phyloP scores from a whole-genome alignment of 1,140 invertebrate genomes.

The Planococcus citri region DNA sequence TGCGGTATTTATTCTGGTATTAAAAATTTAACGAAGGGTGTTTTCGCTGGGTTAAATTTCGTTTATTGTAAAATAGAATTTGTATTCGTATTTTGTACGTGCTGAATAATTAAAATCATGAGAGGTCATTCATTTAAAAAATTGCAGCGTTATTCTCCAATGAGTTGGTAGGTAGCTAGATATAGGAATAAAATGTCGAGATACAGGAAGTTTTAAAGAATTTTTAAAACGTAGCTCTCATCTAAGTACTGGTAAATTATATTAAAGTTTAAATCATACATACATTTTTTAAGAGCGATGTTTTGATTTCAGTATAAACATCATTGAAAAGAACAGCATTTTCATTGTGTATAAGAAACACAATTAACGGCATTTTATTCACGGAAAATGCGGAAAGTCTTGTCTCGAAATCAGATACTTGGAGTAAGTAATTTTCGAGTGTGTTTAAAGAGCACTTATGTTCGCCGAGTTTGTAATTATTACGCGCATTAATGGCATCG shows the following conservation, averaged over 20 bases:
- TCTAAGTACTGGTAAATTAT: neutral
- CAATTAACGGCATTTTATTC: neutral
- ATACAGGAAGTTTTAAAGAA: too few relatives aligned
- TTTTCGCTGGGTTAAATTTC: neutral
- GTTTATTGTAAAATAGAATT: neutral
- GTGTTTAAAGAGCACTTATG: neutral
- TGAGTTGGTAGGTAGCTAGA: too few relatives aligned
- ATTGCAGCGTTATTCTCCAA: too few relatives aligned
- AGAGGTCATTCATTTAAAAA: neutral
- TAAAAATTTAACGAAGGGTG: neutral
- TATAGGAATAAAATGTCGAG: too few relatives aligned
- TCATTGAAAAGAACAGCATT: slow-evolving; percentile 7
- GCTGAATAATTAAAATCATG: neutral
- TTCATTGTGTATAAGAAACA: neutral
- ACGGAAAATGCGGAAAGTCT: neutral
- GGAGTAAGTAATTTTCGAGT: neutral
- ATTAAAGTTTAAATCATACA: neutral
- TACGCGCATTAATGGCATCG: neutral
- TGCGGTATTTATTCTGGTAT: neutral
- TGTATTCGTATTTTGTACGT: too few relatives aligned
- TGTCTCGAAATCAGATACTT: neutral
- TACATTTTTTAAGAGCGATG: neutral
- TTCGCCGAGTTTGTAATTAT: neutral
- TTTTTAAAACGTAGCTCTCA: too few relatives aligned
- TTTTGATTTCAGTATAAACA: neutral